phyloP scores from a whole-genome alignment of 2,888 invertebrate genomes.

The Agrilus cyanescens region DNA sequence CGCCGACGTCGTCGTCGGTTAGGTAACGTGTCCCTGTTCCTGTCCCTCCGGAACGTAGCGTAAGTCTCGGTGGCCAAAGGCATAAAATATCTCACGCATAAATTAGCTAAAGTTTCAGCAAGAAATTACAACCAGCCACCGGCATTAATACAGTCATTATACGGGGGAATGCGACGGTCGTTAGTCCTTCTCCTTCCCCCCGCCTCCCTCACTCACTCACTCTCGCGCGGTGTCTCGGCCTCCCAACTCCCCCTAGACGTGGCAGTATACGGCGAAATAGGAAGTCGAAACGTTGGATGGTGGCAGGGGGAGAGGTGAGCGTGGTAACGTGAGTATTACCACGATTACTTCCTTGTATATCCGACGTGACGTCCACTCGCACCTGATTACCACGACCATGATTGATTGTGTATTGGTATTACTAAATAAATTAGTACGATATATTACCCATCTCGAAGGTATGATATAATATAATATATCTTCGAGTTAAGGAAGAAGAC shows the following conservation, averaged over 20 bases:
- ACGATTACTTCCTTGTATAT: constrained; percentile 10
- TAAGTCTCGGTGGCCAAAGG: constrained; percentile 26
- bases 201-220: constrained; percentile 13
- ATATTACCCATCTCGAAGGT: background rate
- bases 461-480: too few relatives aligned
- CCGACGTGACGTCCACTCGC: constrained; percentile 27
- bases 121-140: constrained; percentile 32
- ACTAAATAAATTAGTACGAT: constrained; percentile 24
- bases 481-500: too few relatives aligned
- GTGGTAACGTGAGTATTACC: constrained; percentile 34
- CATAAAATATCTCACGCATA: constrained; percentile 35
- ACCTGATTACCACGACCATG: constrained; percentile 30
- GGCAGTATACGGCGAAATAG: background rate
- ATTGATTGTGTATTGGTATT: constrained; percentile 27
- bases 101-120: constrained; percentile 34
- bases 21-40: background rate
- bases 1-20: background rate
- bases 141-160: constrained; percentile 34
- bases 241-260: background rate
- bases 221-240: background rate
- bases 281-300: constrained; percentile 6
- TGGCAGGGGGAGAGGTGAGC: constrained; percentile 33
- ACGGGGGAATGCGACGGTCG: constrained; percentile 24
- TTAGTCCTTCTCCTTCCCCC: constrained; percentile 17
- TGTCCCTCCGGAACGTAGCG: constrained; percentile 18